phyloP scores from a whole-genome alignment of 2,797 vertebrate species.

The Arrhamphus sclerolepis region DNA sequence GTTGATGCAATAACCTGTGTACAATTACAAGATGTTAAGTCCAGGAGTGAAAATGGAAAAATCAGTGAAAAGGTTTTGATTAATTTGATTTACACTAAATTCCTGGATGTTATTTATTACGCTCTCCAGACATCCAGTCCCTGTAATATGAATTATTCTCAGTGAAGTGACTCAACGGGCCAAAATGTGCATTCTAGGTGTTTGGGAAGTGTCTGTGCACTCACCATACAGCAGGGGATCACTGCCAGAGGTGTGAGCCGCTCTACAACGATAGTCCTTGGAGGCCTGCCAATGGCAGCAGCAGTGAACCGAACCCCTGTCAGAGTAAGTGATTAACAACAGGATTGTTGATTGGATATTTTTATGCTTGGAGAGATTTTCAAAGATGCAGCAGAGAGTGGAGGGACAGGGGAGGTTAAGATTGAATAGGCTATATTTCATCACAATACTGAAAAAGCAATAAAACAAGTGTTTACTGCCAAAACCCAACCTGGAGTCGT shows the following conservation, averaged over 20 bases:
- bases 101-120: constrained; percentile 29
- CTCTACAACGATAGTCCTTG: constrained; percentile 88
- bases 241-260: constrained; percentile 86
- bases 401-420: no score
- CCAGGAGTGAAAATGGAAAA: constrained; percentile 25
- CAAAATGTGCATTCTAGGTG: constrained; percentile 80
- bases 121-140: constrained; percentile 17
- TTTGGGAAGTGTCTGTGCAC: constrained; percentile 85
- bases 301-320: constrained; percentile 85
- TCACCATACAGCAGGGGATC: constrained; percentile 87
- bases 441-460: no score
- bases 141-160: constrained; percentile 18
- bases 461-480: no score
- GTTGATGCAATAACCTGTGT: not conserved
- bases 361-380: no score
- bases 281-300: constrained; percentile 88
- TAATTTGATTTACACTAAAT: constrained; percentile 21
- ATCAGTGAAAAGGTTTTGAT: constrained; percentile 23
- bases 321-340: constrained; percentile 80
- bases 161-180: constrained; percentile 37
- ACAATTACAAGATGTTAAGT: constrained; percentile 17
- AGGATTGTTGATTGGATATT: not conserved
- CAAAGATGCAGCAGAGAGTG: no score
- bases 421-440: no score
- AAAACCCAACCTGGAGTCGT: no score